phyloP scores from a whole-genome alignment of 2,888 invertebrate species.

The Coelopa pilipes region DNA sequence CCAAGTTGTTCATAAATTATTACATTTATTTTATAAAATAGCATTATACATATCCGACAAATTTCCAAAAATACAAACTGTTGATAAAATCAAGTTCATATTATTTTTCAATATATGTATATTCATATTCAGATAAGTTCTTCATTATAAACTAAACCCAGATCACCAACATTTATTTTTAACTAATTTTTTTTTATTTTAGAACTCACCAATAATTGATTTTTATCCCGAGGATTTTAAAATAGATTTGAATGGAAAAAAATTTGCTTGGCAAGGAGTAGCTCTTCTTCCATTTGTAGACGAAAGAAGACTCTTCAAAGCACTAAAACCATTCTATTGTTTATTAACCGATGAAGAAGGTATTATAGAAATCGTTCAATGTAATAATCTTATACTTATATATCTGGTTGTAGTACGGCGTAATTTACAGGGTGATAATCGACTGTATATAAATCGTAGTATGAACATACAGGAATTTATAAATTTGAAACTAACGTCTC shows the following conservation, averaged over 20 bases:
- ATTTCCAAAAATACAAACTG: no score
- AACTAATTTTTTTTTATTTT: constrained; percentile 45
- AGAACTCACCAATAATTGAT: constrained; percentile 95
- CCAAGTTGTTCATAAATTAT: no score
- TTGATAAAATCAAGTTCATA: no score
- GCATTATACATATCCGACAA: no score
- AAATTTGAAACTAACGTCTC: constrained; percentile 75
- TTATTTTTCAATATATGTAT: no score
- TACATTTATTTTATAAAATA: no score
- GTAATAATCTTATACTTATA: constrained; percentile 37
- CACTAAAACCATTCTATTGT: constrained; percentile 83
- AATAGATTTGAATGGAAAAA: constrained; percentile 98
- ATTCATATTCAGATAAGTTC: no score
- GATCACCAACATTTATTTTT: no score
- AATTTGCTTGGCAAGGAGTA: constrained; percentile 99
- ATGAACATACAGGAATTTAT: constrained; percentile 68
- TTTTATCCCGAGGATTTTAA: constrained; percentile 98
- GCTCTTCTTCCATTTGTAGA: constrained; percentile 98
- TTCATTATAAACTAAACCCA: no score
- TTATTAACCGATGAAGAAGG: constrained; percentile 86
- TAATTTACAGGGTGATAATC: constrained; percentile 88
- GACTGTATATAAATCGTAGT: constrained; percentile 77
- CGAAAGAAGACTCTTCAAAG: constrained; percentile 86
- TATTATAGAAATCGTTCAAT: constrained; percentile 46
- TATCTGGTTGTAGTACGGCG: constrained; percentile 70